Base-by-base conservation (phyloP, 2,797 vertebrate genomes). In the Anisognathus igniventris region DNA sequence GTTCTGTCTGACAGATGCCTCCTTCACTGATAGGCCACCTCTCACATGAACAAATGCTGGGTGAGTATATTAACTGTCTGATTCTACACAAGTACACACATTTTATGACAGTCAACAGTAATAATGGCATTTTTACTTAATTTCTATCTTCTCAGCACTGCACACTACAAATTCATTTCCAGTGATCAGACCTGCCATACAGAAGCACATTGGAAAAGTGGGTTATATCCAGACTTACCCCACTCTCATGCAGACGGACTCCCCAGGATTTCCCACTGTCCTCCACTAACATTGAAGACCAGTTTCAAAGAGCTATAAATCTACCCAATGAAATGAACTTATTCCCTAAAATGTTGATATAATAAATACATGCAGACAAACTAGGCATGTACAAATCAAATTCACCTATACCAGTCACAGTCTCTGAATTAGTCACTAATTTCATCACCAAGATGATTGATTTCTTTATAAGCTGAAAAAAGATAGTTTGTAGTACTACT, bases 201-300 rank as follows among this genome's bases (percentile, higher is more conserved):
- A 51, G 57, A 48, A 1, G 3, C 15, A 40, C n/a, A 54, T 2
- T 62, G 44, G 39, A 56, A 85, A 45, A 57, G 65, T 22, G 24
- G 12, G 27, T 60, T 86, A 47, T 10, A 64, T 18, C 24, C 47
- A 70, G 37, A 17, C 8, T 68, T 51, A 57, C 9, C 25, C 19
- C 31, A 48, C 10, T 14, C 9, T 47, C 42, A 31, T 0, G 0
- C 21, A 62, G 42, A 47, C 8, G 40, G 31, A 68, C 9, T 22
- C 28, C 3, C 3, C 18, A 31, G 45, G 22, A 20, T 56, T 72
- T 20, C 33, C 35, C 68, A 25, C 0, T 9, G 15, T 48, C n/a
- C 85, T 89, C 19, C 37, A 72, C 28, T 27, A 39, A 56, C 10
- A 27, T 0, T 73, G 42, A 20, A 84, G 28, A 40, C 7, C 39